Evolutionary conservation across 2,888 invertebrate species (phyloP), one percentile per base, ranked within the genome.

Genomic region (Sesamia inferens): DNA sequence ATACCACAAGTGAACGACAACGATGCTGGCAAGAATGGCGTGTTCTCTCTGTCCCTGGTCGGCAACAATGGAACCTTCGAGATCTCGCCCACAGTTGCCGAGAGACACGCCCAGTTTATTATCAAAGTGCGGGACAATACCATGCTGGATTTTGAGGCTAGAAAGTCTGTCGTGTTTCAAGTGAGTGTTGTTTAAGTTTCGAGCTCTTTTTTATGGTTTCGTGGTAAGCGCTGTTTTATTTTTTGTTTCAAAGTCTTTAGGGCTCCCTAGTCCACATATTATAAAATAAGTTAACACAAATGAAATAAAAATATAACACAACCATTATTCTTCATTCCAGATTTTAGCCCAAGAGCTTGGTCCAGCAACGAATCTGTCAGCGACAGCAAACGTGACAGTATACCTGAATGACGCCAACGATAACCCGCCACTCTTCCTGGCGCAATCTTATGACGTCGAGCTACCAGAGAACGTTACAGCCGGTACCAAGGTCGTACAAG

Each of bases 61-160:
- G 98, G 98, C 76, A 98, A 98, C 91, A 98, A 98, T 91, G 98
- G 98, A 54, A 98, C 98, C 6, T 99, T 99, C 90, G 98, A 99
- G 92, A 97, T 99, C 73, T 97, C 97, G 10, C 99, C 99, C 0
- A 97, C 97, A 51, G 98, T 98, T 2, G 98, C 98, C 0, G 98
- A 98, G 90, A 97, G 98, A 76, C 97, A 97, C 79, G 97, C 98
- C 4, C 97, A 97, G 85, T 99, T 99, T 90, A 97, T 98, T 68
- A 97, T 99, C 81, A 97, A 97, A 90, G 98, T 99, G 44, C 97
- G 98, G 77, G 98, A 99, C 91, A 98, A 98, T 80, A 96, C 97
- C 0, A 95, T 98, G 87, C 96, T 99, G 83, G 99, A 99, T 93
- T 99, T 98, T 89, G 99, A 99, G 93, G 96, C 97, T 80, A 96